Conservation (phyloP, 2,888 invertebrate species). For the Scaptomyza parva region DNA sequence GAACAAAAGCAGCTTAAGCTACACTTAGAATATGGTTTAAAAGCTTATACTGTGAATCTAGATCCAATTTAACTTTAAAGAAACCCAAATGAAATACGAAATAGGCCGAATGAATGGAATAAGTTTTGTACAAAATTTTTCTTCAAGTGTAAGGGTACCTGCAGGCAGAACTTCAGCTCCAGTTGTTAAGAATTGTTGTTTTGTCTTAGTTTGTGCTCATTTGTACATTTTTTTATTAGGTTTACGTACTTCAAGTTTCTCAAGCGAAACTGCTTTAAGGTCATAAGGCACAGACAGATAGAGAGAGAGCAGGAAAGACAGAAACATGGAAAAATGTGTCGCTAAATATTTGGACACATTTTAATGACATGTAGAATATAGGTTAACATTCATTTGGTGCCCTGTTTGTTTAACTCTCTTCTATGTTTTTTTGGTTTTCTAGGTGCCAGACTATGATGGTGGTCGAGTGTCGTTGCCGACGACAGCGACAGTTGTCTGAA, state of each 20-base stretch:
- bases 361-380: constrained; percentile 57
- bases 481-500: constrained; percentile 44
- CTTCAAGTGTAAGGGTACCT: constrained; percentile 8
- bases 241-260: constrained; percentile 59
- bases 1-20: constrained; percentile 23
- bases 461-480: constrained; percentile 52
- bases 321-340: constrained; percentile 13
- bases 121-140: background rate
- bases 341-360: constrained; percentile 56
- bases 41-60: background rate
- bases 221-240: constrained; percentile 53
- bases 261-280: constrained; percentile 75
- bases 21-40: constrained; percentile 2
- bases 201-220: constrained; percentile 31
- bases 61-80: background rate
- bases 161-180: constrained; percentile 21
- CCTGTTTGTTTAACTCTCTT: constrained; percentile 53
- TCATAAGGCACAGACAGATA: constrained; percentile 63
- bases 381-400: constrained; percentile 52
- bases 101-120: background rate
- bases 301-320: too few species aligned
- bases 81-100: background rate
- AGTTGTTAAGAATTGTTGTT: constrained; percentile 25
- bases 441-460: constrained; percentile 47
- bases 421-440: constrained; percentile 58